These are phyloP conservation scores for Himalopsyche tibetana DNA, from an alignment of 2,888 invertebrate genomes.

Conservation along the genomic window DNA sequence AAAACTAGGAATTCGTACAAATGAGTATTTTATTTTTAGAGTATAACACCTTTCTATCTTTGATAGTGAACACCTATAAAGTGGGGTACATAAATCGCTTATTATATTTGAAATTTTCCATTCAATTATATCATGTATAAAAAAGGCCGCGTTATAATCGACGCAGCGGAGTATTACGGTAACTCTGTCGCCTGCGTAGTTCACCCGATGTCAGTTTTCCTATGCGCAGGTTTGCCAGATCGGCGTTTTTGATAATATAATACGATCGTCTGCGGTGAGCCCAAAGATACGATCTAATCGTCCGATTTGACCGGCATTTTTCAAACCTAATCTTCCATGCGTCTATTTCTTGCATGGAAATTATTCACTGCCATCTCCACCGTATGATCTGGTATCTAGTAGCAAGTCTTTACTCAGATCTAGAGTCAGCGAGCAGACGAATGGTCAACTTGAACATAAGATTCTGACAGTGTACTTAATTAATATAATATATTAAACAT, in stretches of 20 bases:
- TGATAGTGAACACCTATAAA: too few species aligned
- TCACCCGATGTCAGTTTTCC: not conserved
- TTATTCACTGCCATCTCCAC: conserved; percentile 23
- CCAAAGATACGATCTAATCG: conserved; percentile 16
- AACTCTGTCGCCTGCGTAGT: not conserved
- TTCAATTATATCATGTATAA: too few species aligned
- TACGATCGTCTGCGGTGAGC: conserved; percentile 22
- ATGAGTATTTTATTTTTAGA: too few species aligned
- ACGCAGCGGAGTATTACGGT: too few species aligned
- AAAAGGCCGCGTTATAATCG: too few species aligned
- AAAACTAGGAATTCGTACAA: too few species aligned
- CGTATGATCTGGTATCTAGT: conserved; percentile 12
- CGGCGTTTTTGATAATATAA: conserved; percentile 3
- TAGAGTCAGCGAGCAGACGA: not conserved
- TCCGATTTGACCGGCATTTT: conserved; percentile 40
- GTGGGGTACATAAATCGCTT: too few species aligned
- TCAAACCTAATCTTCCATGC: conserved; percentile 39
- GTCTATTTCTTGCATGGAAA: not conserved
- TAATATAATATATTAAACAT: too few species aligned
- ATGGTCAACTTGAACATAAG: conserved; percentile 9
- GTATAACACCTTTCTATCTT: too few species aligned
- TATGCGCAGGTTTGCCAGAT: conserved; percentile 20
- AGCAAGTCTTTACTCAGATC: not conserved
- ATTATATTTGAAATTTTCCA: too few species aligned
- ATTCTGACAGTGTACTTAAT: not conserved